phyloP scores from a whole-genome alignment of 2,113 vertebrate genomes.

The Alces alces region DNA sequence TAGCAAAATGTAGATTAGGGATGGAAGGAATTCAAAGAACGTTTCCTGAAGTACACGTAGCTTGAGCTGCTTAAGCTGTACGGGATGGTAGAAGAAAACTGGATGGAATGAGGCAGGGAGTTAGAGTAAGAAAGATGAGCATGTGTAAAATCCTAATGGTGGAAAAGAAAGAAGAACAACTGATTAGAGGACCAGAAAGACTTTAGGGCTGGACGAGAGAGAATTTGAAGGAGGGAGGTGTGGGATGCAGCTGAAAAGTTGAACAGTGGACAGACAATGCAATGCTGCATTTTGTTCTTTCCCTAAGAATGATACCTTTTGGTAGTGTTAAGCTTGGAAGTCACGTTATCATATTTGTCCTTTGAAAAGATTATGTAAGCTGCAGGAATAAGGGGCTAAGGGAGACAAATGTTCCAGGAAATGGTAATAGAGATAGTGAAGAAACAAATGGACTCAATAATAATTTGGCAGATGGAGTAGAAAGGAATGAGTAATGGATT shows the following conservation, averaged over 20 bases:
- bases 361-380: background rate
- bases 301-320: background rate
- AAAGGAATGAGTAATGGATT: background rate
- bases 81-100: background rate
- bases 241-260: background rate
- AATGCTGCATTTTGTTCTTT: background rate
- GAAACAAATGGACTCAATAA: background rate
- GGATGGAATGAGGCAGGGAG: background rate
- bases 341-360: background rate
- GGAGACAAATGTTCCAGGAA: background rate
- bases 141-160: background rate
- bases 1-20: background rate
- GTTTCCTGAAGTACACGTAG: background rate
- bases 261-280: rapidly evolving
- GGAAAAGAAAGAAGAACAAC: background rate
- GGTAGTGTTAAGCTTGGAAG: background rate
- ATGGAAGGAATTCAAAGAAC: background rate
- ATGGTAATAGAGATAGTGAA: background rate
- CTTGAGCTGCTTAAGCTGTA: background rate
- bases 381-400: background rate
- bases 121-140: background rate
- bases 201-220: background rate
- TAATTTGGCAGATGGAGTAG: background rate
- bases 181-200: background rate
- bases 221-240: background rate